phyloP scores from a whole-genome alignment of 2,797 vertebrate species.

The Clamator glandarius region DNA sequence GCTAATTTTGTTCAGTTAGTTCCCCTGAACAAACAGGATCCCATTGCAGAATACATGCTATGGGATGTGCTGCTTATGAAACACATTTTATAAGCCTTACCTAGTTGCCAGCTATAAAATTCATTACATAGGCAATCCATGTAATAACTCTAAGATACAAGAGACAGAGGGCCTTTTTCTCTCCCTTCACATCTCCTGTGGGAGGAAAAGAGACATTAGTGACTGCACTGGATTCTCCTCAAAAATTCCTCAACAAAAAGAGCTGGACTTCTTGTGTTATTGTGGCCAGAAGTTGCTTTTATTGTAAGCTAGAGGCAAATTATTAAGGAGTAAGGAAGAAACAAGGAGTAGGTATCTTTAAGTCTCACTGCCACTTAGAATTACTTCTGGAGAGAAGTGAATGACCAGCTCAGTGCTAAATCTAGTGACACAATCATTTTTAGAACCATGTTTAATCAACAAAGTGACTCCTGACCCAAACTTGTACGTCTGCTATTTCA shows the following conservation, averaged over 20 bases:
- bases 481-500: neutral
- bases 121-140: neutral
- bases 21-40: neutral
- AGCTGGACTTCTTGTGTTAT: neutral
- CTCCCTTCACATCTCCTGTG: neutral
- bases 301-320: neutral
- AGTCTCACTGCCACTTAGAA: neutral
- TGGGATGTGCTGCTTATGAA: slow-evolving; percentile 12
- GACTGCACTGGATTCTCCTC: neutral
- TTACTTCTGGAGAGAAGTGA: neutral
- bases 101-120: slow-evolving; percentile 27
- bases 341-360: neutral
- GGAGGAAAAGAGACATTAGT: neutral
- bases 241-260: neutral
- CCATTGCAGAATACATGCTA: neutral
- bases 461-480: neutral
- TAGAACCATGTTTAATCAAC: neutral
- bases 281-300: neutral
- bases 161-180: neutral
- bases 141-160: neutral
- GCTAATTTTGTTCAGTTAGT: slow-evolving; percentile 13
- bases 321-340: neutral
- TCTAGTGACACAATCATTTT: neutral
- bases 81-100: slow-evolving; percentile 47
- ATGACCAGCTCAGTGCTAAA: neutral